Conservation (phyloP, 2,797 vertebrate genomes). For the Sebastes hubbsi region DNA sequence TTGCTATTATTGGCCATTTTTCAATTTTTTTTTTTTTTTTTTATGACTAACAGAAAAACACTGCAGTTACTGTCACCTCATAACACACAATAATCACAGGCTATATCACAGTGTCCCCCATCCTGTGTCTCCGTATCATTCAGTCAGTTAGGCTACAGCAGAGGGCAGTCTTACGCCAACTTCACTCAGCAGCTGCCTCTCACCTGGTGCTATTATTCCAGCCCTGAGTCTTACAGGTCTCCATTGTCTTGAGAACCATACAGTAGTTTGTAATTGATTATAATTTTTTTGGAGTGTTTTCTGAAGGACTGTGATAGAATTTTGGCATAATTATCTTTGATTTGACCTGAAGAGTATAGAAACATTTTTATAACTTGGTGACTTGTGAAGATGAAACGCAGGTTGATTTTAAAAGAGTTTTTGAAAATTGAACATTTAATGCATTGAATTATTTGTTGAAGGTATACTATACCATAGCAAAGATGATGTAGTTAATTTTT, state of each 20-base stretch:
- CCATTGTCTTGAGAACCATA: slow-evolving; percentile 1
- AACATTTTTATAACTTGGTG: background rate
- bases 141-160: slow-evolving; percentile 59
- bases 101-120: background rate
- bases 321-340: background rate
- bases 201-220: background rate
- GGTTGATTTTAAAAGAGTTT: background rate
- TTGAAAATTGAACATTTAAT: background rate
- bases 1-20: background rate
- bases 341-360: background rate
- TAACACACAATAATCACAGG: background rate
- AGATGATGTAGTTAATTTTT: background rate
- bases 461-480: background rate
- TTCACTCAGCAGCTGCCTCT: slow-evolving; percentile 9
- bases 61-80: background rate
- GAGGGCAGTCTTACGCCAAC: slow-evolving; percentile 80
- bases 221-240: background rate
- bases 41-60: background rate
- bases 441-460: background rate
- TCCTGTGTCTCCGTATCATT: background rate
- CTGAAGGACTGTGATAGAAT: background rate
- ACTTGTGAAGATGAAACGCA: background rate
- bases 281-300: background rate
- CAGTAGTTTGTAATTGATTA: background rate
- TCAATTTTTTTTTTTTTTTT: background rate